These are phyloP conservation scores for Sesamia nonagrioides DNA, from an alignment of 1,140 invertebrate genomes.

Conservation along the genomic window DNA sequence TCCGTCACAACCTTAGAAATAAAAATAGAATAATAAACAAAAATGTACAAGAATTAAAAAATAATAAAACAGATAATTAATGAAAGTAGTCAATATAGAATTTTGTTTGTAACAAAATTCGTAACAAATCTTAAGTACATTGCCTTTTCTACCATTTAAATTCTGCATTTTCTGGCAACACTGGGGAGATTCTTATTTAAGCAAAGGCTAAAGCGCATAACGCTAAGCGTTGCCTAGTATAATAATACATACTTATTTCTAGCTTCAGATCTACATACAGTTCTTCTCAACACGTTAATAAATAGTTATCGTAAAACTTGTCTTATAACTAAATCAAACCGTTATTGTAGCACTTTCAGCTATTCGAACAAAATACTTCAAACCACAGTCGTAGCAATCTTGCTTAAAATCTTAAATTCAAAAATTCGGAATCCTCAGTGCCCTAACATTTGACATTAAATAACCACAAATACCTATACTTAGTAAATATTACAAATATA, in stretches of 20 bases:
- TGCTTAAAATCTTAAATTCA: background rate
- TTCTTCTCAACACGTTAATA: conserved; percentile 61
- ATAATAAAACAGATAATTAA: conserved; percentile 45
- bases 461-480: conserved; percentile 57
- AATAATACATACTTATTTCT: conserved; percentile 46
- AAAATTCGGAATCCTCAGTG: background rate
- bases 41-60: conserved; percentile 50
- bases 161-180: conserved; percentile 50
- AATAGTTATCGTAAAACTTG: conserved; percentile 51
- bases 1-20: conserved; percentile 55
- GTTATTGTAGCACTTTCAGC: conserved; percentile 32
- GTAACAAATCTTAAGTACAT: conserved; percentile 61
- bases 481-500: conserved; percentile 71
- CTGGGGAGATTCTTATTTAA: conserved; percentile 34
- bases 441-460: conserved; percentile 52
- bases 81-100: conserved; percentile 47
- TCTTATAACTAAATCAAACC: conserved; percentile 50
- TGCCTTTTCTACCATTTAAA: conserved; percentile 48
- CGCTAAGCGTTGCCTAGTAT: conserved; percentile 21
- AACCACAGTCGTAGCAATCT: background rate
- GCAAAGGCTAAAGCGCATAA: conserved; percentile 25
- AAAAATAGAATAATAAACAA: conserved; percentile 53
- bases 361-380: conserved; percentile 44
- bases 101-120: conserved; percentile 49
- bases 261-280: conserved; percentile 61